Conservation (phyloP, 2,113 vertebrate genomes). For the Rhinichthys klamathensis region DNA sequence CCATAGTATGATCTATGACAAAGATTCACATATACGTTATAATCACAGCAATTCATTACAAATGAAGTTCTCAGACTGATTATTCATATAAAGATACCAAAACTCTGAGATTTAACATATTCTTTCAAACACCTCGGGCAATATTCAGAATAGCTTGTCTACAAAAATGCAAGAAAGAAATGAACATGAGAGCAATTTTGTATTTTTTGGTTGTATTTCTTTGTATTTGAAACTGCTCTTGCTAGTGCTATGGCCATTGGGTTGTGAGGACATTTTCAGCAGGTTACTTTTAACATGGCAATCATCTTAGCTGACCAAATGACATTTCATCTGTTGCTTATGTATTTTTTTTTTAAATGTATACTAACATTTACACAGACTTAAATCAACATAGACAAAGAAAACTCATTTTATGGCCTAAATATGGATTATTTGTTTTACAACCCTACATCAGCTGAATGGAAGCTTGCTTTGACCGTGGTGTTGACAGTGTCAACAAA, state of each 20-base stretch:
- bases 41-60: not conserved
- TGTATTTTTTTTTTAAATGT: not conserved
- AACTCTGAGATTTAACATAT: not conserved
- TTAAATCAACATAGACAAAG: conserved; percentile 6
- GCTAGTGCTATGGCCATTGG: conserved; percentile 19
- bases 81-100: not conserved
- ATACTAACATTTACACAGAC: conserved; percentile 6
- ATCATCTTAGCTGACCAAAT: not conserved
- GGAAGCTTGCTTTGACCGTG: conserved; percentile 15
- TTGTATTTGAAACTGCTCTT: conserved; percentile 16
- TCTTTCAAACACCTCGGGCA: not conserved
- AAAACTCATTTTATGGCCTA: not conserved
- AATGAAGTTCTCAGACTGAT: not conserved
- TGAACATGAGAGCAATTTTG: not conserved
- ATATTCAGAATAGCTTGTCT: not conserved
- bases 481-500: not conserved
- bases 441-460: not conserved
- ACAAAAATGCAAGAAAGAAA: not conserved
- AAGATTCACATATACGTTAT: not conserved
- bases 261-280: conserved; percentile 8
- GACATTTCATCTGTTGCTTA: not conserved
- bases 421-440: conserved; percentile 11
- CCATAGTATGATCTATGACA: not conserved
- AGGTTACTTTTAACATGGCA: conserved; percentile 1
- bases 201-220: not conserved